Base-by-base conservation (phyloP, 1,140 invertebrate species). In the Diachasmimorpha longicaudata region DNA sequence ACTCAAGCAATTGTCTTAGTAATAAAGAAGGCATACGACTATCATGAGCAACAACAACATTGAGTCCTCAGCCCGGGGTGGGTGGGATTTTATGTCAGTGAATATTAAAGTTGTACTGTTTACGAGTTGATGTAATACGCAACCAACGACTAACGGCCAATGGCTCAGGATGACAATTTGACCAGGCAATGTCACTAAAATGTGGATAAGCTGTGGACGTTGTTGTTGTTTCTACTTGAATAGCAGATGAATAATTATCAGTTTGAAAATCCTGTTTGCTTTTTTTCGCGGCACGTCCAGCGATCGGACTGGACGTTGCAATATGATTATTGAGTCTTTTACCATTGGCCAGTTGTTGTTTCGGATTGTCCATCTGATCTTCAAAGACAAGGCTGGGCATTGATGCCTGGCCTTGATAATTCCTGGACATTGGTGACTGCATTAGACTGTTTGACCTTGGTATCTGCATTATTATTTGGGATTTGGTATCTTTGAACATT, bases 51-150 rank as follows among this genome's bases (percentile, higher is more conserved):
- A 13, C 48, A 52, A 16, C 74, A 70, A 55, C 71, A 66, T 70
- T 75, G 52, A 81, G 82, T 84, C 82, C 83, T 89, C 83, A 89
- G 85, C 88, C 88, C 82, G 87, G 88, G 84, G 86, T 89, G 82
- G 87, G 87, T 82, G 84, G 86, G 82, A 83, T 88, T 77, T 87
- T 88, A 80, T 89, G 88, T 89, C 88, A 89, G 87, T 89, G 88
- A 87, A 89, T 89, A 83, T 89, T 89, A 76, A 89, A 89, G 78
- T 89, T 88, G 76, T 89, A 89, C 78, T 89, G 87, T 78, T 89
- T 88, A 78, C 88, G 88, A 82, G 79, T 88, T 74, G 86, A 88
- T n/a, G 83, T 88, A 63, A 89, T 88, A 48, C 86, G 86, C 8
- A 89, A 80, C 88, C 88, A 89, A 14, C 86, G 86, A 58, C 83